Evolutionary conservation across 2,113 vertebrate species (phyloP), one percentile per base, ranked within the genome.

Genomic region (Stegastes partitus): DNA sequence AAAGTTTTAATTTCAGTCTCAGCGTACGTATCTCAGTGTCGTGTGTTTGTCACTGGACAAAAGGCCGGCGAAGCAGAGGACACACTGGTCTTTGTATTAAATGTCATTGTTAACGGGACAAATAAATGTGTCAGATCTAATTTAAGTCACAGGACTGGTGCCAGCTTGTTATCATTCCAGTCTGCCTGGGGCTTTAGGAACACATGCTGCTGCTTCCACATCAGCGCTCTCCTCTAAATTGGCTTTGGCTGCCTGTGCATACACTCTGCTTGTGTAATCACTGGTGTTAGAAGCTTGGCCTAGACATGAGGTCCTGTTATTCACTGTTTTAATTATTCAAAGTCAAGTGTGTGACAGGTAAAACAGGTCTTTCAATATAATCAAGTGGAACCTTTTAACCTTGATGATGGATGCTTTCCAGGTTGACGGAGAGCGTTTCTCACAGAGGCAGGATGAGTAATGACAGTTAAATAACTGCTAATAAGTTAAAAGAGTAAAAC

Each of bases 151-250:
- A 70, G 34, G 23, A 11, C 57, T 42, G 21, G 49, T 68, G 77
- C 62, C 56, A 75, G 61, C 26, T 18, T 54, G 69, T 69, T 50
- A 23, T 37, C 53, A 15, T 39, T 59, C 10, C 51, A 44, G 12
- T 25, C 37, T 69, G 67, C 77, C 67, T 0, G 21, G 9, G 65
- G 77, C 71, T 82, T 69, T 53, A 68, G 71, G n/a, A 47, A 63
- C 71, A 80, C 84, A 75, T 68, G 70, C 74, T 68, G 54, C 7
- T 49, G 50, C 80, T 74, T 87, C 65, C 75, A 78, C 81, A 66
- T 84, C 58, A 64, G 19, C 0, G 58, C 75, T 55, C 61, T 21
- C 26, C 25, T 57, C 37, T 74, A 51, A 83, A 51, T 72, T 61
- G 58, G 53, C 63, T 73, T 49, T 59, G 54, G 50, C 50, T 73